A percentile compares a stretch with the other conserved stretches of the same genome.
Evolutionary conservation across 1,140 invertebrate genomes (phyloP).

Genomic region (Episyrphus balteatus): DNA sequence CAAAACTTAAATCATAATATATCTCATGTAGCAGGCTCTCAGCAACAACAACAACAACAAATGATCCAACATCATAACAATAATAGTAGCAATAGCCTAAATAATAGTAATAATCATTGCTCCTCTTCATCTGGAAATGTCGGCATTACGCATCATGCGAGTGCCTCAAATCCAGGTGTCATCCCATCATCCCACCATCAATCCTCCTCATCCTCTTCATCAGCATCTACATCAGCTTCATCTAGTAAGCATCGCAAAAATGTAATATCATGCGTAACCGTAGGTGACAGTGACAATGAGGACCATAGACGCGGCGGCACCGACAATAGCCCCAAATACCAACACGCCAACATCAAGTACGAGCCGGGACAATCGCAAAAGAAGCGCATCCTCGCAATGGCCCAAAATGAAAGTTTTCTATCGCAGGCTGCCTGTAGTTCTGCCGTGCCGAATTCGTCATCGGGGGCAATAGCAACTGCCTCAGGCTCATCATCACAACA

Average conservation of each 20-base stretch:
- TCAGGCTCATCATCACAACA: background rate
- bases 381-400: slow-evolving; percentile 71
- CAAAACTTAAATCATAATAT: background rate
- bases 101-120: slow-evolving; percentile 17
- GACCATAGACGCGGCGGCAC: slow-evolving; percentile 47
- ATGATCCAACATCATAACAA: slow-evolving; percentile 24
- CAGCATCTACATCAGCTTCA: slow-evolving; percentile 16
- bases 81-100: slow-evolving; percentile 34
- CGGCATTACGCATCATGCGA: too few species aligned
- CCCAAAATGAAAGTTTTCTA: slow-evolving; percentile 70
- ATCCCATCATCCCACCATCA: background rate
- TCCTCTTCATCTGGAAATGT: background rate
- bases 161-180: too few species aligned
- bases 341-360: slow-evolving; percentile 34
- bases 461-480: background rate
- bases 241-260: slow-evolving; percentile 44
- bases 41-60: slow-evolving; percentile 12
- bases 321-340: slow-evolving; percentile 37
- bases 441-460: background rate
- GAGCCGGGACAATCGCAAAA: slow-evolving; percentile 64
- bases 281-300: slow-evolving; percentile 68
- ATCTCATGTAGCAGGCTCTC: slow-evolving; percentile 7
- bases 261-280: slow-evolving; percentile 72
- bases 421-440: slow-evolving; percentile 5
- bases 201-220: slow-evolving; percentile 1